Evolutionary conservation across 2,797 vertebrate genomes (phyloP), one percentile per base, ranked within the genome.

Genomic region (Meda fulgida): DNA sequence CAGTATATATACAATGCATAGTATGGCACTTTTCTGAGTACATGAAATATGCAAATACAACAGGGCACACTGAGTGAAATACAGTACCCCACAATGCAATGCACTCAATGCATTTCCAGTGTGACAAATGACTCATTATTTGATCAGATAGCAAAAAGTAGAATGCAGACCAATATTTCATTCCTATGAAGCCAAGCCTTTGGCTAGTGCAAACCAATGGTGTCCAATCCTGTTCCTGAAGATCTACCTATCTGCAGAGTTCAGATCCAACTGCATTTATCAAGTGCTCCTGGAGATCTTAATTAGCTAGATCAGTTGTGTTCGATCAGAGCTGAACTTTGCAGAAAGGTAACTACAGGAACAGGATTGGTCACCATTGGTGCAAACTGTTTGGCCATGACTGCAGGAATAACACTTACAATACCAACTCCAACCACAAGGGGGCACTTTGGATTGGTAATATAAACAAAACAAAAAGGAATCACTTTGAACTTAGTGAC

Each of bases 391-490:
- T 34, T 23, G 31, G 21, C 11, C 36, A 58, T 8, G 18, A 38
- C 13, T 19, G 21, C 16, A 31, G 38, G 11, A 23, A 53, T 66
- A 38, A 51, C 31, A 67, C 2, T 7, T 36, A 26, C 23, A 29
- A 77, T 67, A 55, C 48, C 65, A 78, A 46, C 73, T 69, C 19
- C 26, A 43, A 78, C 73, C 82, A 43, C 65, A 58, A 34, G 63
- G 63, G 43, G 63, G 48, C 73, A 78, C 48, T 78, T 78, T 46
- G 11, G 26, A 53, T 76, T 21, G 40, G 43, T 29, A 19, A 26
- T 18, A 43, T 14, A 43, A 58, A 66, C 18, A 31, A 29, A 48
- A 48, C 9, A n/a, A 2, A 14, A 46, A 23, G 14, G 14, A 65
- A 65, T 31, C 14, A 36, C 29, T 53, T 38, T 21, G 31, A 76